phyloP scores from a whole-genome alignment of 1,140 invertebrate species.

The Monochamus saltuarius region DNA sequence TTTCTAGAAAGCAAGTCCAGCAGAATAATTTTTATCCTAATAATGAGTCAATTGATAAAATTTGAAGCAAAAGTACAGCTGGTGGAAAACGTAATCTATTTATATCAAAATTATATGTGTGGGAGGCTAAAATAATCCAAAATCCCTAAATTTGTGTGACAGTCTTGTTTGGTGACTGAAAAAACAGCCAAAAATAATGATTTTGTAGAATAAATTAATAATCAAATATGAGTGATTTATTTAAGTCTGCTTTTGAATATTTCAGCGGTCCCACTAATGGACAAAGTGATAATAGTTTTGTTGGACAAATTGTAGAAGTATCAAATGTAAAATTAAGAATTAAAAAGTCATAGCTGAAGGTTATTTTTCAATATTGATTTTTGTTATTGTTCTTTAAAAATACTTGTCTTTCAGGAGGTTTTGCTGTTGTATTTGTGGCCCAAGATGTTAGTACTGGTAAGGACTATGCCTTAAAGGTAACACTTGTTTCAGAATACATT shows the following conservation, averaged over 20 bases:
- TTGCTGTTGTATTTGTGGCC: conserved; percentile 91
- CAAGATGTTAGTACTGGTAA: conserved; percentile 84
- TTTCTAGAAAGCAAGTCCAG: too few species aligned
- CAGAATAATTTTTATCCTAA: too few species aligned
- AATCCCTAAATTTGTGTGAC: too few species aligned
- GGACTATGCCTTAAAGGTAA: conserved; percentile 86
- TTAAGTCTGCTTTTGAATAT: conserved; percentile 85
- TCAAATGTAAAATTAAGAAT: conserved; percentile 85
- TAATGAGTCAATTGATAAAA: too few species aligned
- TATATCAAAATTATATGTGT: too few species aligned
- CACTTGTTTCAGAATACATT: not conserved
- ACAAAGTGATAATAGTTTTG: conserved; percentile 79
- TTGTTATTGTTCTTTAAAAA: conserved; percentile 26
- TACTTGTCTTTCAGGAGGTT: conserved; percentile 74
- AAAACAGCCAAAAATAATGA: conserved; percentile 1
- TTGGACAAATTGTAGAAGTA: conserved; percentile 87
- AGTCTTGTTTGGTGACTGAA: too few species aligned
- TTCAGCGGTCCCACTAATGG: conserved; percentile 66
- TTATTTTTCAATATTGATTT: conserved; percentile 52
- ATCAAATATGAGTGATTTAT: conserved; percentile 77
- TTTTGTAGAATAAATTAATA: conserved; percentile 6
- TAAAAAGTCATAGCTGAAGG: conserved; percentile 92
- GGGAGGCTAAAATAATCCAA: too few species aligned
- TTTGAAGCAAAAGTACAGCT: too few species aligned
- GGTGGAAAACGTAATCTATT: too few species aligned